phyloP scores from a whole-genome alignment of 2,797 vertebrate genomes.

The Protosalanx chinensis region DNA sequence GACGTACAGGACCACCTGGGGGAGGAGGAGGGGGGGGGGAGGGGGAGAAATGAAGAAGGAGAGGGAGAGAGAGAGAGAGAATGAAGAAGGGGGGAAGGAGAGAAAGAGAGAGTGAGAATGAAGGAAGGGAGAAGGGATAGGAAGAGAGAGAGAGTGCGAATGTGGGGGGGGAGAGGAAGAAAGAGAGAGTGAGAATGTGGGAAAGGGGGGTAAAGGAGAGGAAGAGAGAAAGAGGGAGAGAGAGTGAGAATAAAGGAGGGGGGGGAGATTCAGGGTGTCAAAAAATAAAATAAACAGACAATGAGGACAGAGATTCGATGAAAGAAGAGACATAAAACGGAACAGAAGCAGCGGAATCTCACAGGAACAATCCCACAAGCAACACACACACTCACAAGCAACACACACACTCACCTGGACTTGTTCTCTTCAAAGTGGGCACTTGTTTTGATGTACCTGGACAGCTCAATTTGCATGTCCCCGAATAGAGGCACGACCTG shows the following conservation, averaged over 20 bases:
- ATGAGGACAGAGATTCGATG: neutral
- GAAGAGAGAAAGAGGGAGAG: neutral
- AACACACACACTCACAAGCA: constrained; percentile 12
- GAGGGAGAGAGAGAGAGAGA: neutral
- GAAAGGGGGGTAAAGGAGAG: neutral
- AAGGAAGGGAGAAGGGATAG: neutral
- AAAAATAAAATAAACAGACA: neutral
- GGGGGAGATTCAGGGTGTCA: too few relatives aligned
- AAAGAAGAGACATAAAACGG: neutral
- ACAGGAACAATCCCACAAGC: too few relatives aligned
- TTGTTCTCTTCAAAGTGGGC: constrained; percentile 99
- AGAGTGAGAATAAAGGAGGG: neutral
- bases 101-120: neutral
- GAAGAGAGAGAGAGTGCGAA: too few relatives aligned
- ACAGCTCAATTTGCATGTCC: constrained; percentile 98
- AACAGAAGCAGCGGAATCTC: neutral
- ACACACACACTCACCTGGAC: constrained; percentile 78
- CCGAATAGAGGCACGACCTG: constrained; percentile 97
- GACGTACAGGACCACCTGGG: constrained; percentile 86
- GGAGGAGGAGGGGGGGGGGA: constrained; percentile 55
- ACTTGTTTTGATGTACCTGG: constrained; percentile 97
- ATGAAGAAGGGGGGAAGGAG: neutral
- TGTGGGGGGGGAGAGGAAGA: neutral
- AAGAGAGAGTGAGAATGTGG: neutral
- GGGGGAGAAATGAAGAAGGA: neutral